Conservation (phyloP, 2,888 invertebrate species). For the Megamerina dolium region DNA sequence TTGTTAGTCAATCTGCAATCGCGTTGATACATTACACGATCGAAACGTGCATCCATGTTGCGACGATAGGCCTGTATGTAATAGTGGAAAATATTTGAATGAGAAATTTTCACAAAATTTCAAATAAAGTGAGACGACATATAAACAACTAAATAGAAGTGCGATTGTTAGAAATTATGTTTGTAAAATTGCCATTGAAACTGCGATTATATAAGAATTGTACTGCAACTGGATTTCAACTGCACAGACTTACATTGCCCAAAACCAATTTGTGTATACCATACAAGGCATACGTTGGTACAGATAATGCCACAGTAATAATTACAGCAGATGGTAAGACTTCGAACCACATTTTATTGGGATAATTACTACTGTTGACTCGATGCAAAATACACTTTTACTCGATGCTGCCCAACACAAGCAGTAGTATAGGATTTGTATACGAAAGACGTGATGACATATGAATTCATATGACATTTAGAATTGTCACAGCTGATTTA, state of each 20-base stretch:
- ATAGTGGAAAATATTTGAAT: conserved; percentile 2
- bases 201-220: conserved; percentile 41
- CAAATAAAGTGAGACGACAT: not conserved
- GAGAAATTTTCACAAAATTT: not conserved
- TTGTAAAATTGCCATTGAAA: too few relatives aligned
- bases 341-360: conserved; percentile 66
- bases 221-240: not conserved
- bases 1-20: conserved; percentile 57
- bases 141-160: too few relatives aligned
- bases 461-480: too few relatives aligned
- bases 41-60: conserved; percentile 51
- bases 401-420: too few relatives aligned
- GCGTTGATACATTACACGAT: conserved; percentile 56
- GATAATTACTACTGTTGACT: too few relatives aligned
- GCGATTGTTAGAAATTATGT: too few relatives aligned
- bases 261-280: conserved; percentile 56
- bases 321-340: conserved; percentile 60
- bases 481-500: too few relatives aligned
- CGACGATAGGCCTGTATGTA: conserved; percentile 55
- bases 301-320: conserved; percentile 55
- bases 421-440: too few relatives aligned
- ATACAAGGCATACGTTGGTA: conserved; percentile 60
- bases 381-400: too few relatives aligned
- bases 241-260: conserved; percentile 57
- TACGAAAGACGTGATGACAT: too few relatives aligned